These are phyloP conservation scores for Antheraea assamensis DNA, from an alignment of 2,888 invertebrate genomes.

Conservation along the genomic window DNA sequence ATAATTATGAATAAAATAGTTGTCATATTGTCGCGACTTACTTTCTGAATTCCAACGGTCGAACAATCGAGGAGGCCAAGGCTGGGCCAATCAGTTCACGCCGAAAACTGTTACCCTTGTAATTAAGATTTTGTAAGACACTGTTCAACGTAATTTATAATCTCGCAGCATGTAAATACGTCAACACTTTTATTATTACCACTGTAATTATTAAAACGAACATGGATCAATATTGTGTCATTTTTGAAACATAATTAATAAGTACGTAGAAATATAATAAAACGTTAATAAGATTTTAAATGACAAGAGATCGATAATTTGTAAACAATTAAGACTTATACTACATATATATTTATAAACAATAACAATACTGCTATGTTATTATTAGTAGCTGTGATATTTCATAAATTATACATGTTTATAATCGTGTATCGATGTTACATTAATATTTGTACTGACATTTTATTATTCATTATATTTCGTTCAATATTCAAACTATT, in stretches of 20 bases:
- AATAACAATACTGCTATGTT: too few relatives aligned
- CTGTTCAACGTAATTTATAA: constrained; percentile 2
- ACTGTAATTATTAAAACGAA: neutral
- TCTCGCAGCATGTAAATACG: neutral
- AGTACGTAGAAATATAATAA: too few relatives aligned
- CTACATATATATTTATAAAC: too few relatives aligned
- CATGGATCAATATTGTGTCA: neutral
- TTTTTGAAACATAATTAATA: neutral
- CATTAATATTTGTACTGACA: too few relatives aligned
- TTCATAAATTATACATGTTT: too few relatives aligned
- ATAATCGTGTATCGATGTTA: too few relatives aligned
- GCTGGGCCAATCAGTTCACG: constrained; percentile 16
- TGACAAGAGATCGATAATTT: too few relatives aligned
- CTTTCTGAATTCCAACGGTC: constrained; percentile 17
- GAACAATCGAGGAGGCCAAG: constrained; percentile 20
- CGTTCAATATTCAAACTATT: too few relatives aligned
- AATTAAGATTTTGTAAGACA: constrained; percentile 12
- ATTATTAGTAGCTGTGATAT: too few relatives aligned
- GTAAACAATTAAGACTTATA: too few relatives aligned
- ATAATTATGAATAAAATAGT: neutral
- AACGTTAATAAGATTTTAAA: too few relatives aligned
- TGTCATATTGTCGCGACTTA: neutral
- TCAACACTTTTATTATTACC: neutral
- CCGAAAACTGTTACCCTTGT: constrained; percentile 16
- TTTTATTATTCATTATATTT: too few relatives aligned